These are phyloP conservation scores for Drosophila punjabiensis DNA, from an alignment of 1,140 invertebrate genomes.

Conservation along the genomic window DNA sequence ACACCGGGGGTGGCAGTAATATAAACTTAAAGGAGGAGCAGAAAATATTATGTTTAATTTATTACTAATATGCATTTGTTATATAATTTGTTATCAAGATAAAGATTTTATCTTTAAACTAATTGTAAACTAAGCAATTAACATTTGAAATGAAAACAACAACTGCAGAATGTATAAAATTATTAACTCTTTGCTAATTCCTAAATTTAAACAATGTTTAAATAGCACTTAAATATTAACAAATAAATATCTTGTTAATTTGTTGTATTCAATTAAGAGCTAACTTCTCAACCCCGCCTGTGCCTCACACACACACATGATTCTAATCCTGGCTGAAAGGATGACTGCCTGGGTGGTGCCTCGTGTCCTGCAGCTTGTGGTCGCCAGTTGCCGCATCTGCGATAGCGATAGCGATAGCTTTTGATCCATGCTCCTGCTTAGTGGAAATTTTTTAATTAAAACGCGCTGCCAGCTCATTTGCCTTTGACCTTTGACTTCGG, in stretches of 20 bases:
- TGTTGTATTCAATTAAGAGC: neutral
- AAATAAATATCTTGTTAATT: neutral
- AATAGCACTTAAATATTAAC: neutral
- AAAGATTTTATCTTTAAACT: neutral
- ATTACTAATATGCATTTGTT: no score
- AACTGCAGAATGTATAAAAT: neutral
- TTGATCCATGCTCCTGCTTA: constrained; percentile 68
- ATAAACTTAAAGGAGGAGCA: neutral
- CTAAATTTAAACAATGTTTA: neutral
- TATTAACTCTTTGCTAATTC: neutral
- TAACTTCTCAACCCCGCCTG: neutral
- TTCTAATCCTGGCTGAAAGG: constrained; percentile 45
- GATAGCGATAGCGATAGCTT: constrained; percentile 76
- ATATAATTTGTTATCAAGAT: no score
- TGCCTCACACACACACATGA: constrained; percentile 24
- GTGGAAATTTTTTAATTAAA: constrained; percentile 77
- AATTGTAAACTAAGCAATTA: neutral
- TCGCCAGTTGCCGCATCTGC: constrained; percentile 71
- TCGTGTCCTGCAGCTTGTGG: constrained; percentile 70
- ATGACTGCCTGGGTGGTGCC: constrained; percentile 10
- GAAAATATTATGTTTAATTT: neutral
- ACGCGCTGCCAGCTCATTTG: constrained; percentile 59
- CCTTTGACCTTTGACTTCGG: constrained; percentile 65
- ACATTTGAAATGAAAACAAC: neutral
- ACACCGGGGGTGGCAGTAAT: neutral